Conservation (phyloP, 2,113 vertebrate genomes). For the Anhinga anhinga region DNA sequence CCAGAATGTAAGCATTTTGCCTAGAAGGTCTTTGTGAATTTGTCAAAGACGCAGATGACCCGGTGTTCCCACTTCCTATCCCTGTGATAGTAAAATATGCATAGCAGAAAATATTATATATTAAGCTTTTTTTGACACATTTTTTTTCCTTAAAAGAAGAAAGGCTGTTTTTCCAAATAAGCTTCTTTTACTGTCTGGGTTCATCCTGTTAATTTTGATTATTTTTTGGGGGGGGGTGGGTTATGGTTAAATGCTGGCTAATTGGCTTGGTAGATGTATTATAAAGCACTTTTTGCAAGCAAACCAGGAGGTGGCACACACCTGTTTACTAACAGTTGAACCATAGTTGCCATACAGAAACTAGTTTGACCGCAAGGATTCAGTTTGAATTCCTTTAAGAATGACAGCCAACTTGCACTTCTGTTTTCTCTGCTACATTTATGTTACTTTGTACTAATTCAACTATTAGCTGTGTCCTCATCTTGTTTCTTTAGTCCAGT, state of each 20-base stretch:
- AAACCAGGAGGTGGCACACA: slow-evolving; percentile 4
- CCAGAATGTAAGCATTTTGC: not conserved
- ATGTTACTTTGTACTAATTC: not conserved
- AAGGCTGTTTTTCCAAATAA: not conserved
- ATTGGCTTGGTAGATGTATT: not conserved
- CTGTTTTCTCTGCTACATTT: not conserved
- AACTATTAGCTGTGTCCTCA: not conserved
- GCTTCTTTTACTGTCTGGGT: not conserved
- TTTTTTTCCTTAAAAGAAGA: not conserved
- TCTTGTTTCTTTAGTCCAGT: slow-evolving; percentile 17
- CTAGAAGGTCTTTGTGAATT: not conserved
- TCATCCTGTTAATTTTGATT: not conserved
- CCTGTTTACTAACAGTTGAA: not conserved
- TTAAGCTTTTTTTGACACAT: not conserved
- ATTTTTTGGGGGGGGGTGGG: too few relatives aligned
- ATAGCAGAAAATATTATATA: not conserved
- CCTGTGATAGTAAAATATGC: not conserved
- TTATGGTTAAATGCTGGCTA: not conserved
- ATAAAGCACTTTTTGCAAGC: not conserved
- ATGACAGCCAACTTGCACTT: slow-evolving; percentile 43
- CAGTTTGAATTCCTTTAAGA: not conserved
- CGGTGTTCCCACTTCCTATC: not conserved
- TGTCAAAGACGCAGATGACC: not conserved
- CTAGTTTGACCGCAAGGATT: not conserved
- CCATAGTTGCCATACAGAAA: not conserved